Evolutionary conservation across 2,888 invertebrate species (phyloP).

Genomic region (Tridacna gigas): DNA sequence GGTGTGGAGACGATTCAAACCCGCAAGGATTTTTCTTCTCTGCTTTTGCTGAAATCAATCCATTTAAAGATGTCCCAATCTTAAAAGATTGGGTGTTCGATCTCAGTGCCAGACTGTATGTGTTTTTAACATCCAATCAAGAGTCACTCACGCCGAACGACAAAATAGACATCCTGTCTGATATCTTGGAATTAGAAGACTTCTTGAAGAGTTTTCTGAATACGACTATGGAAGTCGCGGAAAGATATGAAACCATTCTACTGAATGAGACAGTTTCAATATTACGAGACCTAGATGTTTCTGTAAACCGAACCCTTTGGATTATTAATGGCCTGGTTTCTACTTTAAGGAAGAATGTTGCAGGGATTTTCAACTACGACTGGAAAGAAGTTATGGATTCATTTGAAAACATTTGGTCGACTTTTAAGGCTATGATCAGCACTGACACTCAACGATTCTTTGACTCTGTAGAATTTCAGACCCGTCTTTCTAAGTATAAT

Average conservation of each 20-base stretch:
- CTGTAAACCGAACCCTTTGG: background rate
- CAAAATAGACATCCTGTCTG: conserved; percentile 12
- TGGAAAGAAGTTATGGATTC: background rate
- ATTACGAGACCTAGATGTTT: background rate
- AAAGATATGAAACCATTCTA: background rate
- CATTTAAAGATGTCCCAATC: conserved; percentile 49
- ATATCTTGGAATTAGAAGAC: conserved; percentile 16
- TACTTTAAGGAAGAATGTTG: background rate
- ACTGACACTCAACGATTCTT: background rate
- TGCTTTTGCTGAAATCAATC: conserved; percentile 25
- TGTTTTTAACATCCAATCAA: conserved; percentile 51
- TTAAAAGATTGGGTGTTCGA: conserved; percentile 41
- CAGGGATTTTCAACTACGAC: background rate
- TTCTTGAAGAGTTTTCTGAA: conserved; percentile 2
- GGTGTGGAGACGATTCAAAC: conserved; percentile 54
- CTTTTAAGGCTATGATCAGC: background rate
- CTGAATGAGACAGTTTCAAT: background rate
- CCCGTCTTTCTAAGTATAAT: conserved; percentile 1
- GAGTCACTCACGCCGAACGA: background rate
- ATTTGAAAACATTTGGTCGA: conserved; percentile 19
- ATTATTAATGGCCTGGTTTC: background rate
- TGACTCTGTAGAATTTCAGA: conserved; percentile 20
- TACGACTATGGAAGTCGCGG: background rate
- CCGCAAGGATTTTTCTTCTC: conserved; percentile 57
- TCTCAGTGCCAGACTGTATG: conserved; percentile 18